Percentiles rank a stretch among this genome's conserved stretches.
These are phyloP conservation scores for Athalia circularis DNA, from an alignment of 2,888 invertebrate species.

Conservation along the genomic window DNA sequence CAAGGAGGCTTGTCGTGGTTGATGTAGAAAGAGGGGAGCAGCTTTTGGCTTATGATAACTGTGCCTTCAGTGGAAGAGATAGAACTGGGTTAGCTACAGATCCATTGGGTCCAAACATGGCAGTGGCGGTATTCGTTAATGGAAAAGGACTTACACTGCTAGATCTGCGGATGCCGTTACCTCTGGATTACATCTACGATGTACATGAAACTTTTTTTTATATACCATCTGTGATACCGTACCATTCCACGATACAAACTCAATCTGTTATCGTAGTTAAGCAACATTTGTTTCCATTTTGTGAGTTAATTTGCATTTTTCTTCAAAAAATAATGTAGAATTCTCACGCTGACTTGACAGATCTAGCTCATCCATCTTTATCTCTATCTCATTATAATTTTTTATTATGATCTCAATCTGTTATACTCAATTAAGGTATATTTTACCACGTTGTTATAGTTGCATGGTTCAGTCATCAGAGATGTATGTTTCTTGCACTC, in stretches of 20 bases:
- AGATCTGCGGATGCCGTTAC: conserved; percentile 75
- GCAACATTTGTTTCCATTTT: no score
- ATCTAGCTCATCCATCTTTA: no score
- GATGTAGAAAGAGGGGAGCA: conserved; percentile 75
- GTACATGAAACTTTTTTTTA: conserved; percentile 61
- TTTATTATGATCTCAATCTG: background rate
- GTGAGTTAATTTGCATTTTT: no score
- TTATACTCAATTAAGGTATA: background rate
- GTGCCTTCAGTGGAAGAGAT: conserved; percentile 73
- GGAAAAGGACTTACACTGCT: conserved; percentile 75
- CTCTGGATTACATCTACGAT: conserved; percentile 75
- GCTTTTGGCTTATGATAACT: conserved; percentile 74
- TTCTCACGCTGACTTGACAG: no score
- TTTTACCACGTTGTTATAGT: conserved; percentile 60
- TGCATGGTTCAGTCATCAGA: conserved; percentile 72
- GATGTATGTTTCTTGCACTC: conserved; percentile 74
- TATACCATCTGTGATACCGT: background rate
- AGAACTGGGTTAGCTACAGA: conserved; percentile 74
- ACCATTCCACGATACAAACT: background rate
- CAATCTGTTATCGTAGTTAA: background rate
- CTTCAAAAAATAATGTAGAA: no score
- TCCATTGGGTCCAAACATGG: conserved; percentile 73
- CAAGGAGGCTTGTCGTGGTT: conserved; percentile 73
- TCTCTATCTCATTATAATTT: no score
- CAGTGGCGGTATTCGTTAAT: conserved; percentile 74